Evolutionary conservation across 2,113 vertebrate species (phyloP).

Genomic region (Oplegnathus fasciatus): DNA sequence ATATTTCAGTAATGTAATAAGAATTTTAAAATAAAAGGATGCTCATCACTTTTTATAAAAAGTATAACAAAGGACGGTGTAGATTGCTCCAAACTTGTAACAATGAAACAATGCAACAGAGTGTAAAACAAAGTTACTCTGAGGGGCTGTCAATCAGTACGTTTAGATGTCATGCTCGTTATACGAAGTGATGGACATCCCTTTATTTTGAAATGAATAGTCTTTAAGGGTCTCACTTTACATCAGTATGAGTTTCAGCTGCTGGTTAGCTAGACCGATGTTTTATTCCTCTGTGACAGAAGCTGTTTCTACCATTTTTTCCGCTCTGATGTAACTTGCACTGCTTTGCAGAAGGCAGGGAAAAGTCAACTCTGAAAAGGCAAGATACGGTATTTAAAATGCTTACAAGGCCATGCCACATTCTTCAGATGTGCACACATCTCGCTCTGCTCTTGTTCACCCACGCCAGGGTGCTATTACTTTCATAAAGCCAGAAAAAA

Average conservation of each 20-base stretch:
- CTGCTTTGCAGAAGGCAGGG: constrained; percentile 24
- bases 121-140: neutral
- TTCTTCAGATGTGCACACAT: constrained; percentile 52
- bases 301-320: constrained; percentile 2
- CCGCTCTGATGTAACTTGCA: constrained; percentile 37
- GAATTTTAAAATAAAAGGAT: neutral
- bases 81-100: neutral
- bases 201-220: constrained; percentile 14
- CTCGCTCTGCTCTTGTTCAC: constrained; percentile 52
- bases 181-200: constrained; percentile 1
- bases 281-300: constrained; percentile 14
- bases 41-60: neutral
- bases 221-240: neutral
- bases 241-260: neutral
- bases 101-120: neutral
- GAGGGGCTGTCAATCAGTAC: neutral
- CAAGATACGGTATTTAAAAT: constrained; percentile 41
- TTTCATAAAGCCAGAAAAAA: constrained; percentile 37
- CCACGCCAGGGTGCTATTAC: constrained; percentile 50
- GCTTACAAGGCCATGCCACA: constrained; percentile 48
- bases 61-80: neutral
- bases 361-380: constrained; percentile 41
- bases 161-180: neutral
- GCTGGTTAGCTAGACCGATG: neutral
- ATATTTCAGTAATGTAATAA: neutral